A percentile compares a stretch with the other conserved stretches of the same genome.
Evolutionary conservation across 92 coral and sea anemone species (phyloP).

Genomic region (Ricordea florida): DNA sequence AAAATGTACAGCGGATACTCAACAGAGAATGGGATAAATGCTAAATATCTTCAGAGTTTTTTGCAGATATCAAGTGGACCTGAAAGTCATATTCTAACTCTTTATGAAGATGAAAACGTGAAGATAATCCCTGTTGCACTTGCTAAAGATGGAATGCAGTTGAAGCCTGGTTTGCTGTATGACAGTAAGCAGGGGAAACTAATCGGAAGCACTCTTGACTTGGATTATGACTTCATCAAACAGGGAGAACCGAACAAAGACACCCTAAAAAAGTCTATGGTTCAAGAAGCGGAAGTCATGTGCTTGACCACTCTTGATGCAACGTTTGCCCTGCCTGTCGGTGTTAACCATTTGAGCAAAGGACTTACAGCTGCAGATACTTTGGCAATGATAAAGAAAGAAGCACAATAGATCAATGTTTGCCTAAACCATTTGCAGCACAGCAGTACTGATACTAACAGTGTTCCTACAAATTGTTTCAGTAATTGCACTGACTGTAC

Average conservation of each 20-base stretch:
- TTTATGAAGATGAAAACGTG: constrained; percentile 37
- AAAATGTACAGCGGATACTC: constrained; percentile 49
- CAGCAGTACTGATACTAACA: not conserved
- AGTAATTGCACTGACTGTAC: not conserved
- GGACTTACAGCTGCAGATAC: not conserved
- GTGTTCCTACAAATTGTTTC: not conserved
- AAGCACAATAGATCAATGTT: not conserved
- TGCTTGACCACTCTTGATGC: not conserved
- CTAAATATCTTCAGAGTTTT: constrained; percentile 28
- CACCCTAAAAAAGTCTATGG: constrained; percentile 35
- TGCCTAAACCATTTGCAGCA: constrained; percentile 2
- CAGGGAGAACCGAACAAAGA: constrained; percentile 25
- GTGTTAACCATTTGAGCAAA: not conserved
- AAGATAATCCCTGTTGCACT: constrained; percentile 50
- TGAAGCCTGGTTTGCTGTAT: constrained; percentile 59
- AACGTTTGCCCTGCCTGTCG: not conserved
- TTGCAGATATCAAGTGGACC: constrained; percentile 30
- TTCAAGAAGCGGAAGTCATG: constrained; percentile 8
- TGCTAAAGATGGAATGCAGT: constrained; percentile 49
- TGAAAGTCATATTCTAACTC: constrained; percentile 1
- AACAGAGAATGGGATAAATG: constrained; percentile 58
- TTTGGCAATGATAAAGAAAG: not conserved
- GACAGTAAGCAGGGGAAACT: constrained; percentile 51
- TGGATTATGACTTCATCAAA: constrained; percentile 30
- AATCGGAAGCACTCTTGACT: constrained; percentile 44